These are phyloP conservation scores for Coronaproctus castanopsis DNA, from an alignment of 2,888 invertebrate species.

Conservation along the genomic window DNA sequence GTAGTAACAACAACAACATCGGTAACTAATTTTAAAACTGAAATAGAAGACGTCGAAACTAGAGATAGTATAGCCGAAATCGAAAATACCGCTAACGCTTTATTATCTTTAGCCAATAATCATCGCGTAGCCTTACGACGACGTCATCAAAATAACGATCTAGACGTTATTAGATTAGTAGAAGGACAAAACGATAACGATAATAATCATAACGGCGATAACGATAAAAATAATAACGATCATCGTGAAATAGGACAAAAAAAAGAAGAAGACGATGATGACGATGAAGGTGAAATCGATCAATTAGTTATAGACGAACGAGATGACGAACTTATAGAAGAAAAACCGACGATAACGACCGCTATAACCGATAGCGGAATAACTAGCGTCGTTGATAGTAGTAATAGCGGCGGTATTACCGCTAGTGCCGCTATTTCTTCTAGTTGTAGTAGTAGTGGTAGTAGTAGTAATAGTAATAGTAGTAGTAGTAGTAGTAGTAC, in stretches of 20 bases:
- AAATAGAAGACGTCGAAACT: too few species aligned
- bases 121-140: not conserved
- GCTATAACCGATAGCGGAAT: constrained; percentile 20
- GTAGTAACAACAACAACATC: too few species aligned
- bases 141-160: not conserved
- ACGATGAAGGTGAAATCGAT: constrained; percentile 30
- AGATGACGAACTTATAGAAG: constrained; percentile 21
- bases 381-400: too few species aligned
- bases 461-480: too few species aligned
- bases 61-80: not conserved
- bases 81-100: not conserved
- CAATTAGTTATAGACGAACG: constrained; percentile 21
- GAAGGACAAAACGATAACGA: not conserved
- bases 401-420: too few species aligned
- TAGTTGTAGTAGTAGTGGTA: too few species aligned
- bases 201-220: not conserved
- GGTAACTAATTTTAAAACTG: too few species aligned
- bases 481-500: too few species aligned
- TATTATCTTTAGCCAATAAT: not conserved
- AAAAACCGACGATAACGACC: constrained; percentile 24
- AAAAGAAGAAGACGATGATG: constrained; percentile 43
- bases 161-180: too few species aligned
- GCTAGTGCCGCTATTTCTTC: too few species aligned
- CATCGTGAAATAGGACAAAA: too few species aligned
- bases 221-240: not conserved